Conservation (phyloP, 1,140 invertebrate genomes). For the Chlorops oryzae region DNA sequence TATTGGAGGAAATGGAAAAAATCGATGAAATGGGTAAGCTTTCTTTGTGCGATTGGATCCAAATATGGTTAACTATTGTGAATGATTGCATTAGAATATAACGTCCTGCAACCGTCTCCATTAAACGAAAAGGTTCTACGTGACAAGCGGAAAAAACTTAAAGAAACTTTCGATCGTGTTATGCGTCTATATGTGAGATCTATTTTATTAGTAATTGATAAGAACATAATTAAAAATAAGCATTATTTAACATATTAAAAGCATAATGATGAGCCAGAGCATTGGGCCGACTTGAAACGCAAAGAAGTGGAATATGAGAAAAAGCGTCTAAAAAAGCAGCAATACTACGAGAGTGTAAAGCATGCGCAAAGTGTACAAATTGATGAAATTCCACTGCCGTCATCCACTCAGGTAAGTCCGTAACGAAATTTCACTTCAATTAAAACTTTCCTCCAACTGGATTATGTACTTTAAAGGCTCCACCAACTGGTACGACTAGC, state of each 20-base stretch:
- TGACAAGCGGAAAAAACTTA: constrained; percentile 92
- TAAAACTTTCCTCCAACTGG: too few species aligned
- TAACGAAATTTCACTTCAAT: too few species aligned
- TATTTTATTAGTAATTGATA: too few species aligned
- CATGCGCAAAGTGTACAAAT: constrained; percentile 92
- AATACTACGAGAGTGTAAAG: constrained; percentile 90
- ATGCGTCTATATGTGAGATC: constrained; percentile 95
- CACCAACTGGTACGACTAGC: not conserved
- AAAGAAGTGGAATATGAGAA: constrained; percentile 92
- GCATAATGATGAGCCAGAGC: constrained; percentile 94
- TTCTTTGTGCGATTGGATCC: not conserved
- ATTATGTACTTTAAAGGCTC: constrained; percentile 17
- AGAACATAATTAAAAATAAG: not conserved
- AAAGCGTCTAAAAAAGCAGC: constrained; percentile 74
- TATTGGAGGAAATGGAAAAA: constrained; percentile 93
- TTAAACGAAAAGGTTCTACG: constrained; percentile 94
- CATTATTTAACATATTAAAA: constrained; percentile 37
- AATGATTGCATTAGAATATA: constrained; percentile 67
- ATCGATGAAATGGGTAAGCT: constrained; percentile 92
- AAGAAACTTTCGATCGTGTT: constrained; percentile 90
- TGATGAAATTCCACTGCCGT: constrained; percentile 93
- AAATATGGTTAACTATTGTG: constrained; percentile 1
- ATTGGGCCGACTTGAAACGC: constrained; percentile 84
- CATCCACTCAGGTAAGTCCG: constrained; percentile 53
- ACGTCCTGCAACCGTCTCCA: constrained; percentile 86